Conservation (phyloP, 2,113 vertebrate genomes). For the Prunella fulvescens region DNA sequence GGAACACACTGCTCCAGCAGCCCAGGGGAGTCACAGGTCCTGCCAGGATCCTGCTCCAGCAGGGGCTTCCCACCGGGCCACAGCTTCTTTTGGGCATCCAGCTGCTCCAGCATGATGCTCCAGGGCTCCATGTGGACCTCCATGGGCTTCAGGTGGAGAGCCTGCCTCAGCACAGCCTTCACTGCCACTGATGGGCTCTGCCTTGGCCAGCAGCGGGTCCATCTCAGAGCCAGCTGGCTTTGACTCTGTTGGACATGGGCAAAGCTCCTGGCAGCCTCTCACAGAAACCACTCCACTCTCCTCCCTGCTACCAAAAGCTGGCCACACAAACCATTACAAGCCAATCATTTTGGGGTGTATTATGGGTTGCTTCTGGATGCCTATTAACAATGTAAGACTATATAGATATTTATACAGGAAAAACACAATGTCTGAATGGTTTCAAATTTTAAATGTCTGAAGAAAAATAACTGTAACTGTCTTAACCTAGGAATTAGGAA, state of each 20-base stretch:
- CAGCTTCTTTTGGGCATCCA: background rate
- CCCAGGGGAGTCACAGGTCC: background rate
- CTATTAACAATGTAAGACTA: background rate
- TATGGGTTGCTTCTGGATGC: background rate
- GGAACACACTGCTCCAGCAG: background rate
- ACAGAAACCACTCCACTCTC: background rate
- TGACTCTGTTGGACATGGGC: fast-evolving
- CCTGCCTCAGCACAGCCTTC: background rate
- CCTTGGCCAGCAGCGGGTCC: background rate
- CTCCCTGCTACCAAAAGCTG: background rate
- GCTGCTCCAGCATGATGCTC: background rate
- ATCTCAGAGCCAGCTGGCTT: background rate
- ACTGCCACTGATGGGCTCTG: background rate
- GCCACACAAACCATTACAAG: background rate
- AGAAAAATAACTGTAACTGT: background rate
- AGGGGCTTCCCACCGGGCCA: background rate
- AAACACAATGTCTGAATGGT: fast-evolving
- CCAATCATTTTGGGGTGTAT: background rate
- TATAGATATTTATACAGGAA: background rate
- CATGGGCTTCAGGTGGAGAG: background rate
- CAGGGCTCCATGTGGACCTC: fast-evolving
- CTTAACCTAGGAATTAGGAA: background rate
- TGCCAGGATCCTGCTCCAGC: background rate
- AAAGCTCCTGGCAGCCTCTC: background rate
- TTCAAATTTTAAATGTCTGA: background rate